A percentile compares a stretch with the other conserved stretches of the same genome.
Evolutionary conservation across 2,113 vertebrate genomes (phyloP).

Genomic region (mouse (Mus musculus)): GRCm39 chr1:152943501-152944000

Average conservation of each 20-base stretch:
- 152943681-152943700: neutral
- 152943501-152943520: neutral
- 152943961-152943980: too few species aligned
- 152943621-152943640: neutral
- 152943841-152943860: neutral
- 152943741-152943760: neutral
- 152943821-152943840: neutral
- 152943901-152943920: too few species aligned
- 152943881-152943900: neutral
- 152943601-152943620: neutral
- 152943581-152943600: neutral
- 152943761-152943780: neutral
- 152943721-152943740: neutral
- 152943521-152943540: neutral
- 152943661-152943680: neutral
- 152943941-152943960: too few species aligned
- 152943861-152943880: neutral
- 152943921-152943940: too few species aligned
- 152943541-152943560: neutral
- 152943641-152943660: constrained; percentile 23
- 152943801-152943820: neutral
- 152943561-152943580: neutral
- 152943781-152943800: neutral
- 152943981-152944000: too few species aligned
- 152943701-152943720: neutral